Percentiles rank a stretch among this genome's conserved stretches.
These are phyloP conservation scores for Caranx ignobilis DNA, from an alignment of 2,113 vertebrate genomes.

Conservation along the genomic window DNA sequence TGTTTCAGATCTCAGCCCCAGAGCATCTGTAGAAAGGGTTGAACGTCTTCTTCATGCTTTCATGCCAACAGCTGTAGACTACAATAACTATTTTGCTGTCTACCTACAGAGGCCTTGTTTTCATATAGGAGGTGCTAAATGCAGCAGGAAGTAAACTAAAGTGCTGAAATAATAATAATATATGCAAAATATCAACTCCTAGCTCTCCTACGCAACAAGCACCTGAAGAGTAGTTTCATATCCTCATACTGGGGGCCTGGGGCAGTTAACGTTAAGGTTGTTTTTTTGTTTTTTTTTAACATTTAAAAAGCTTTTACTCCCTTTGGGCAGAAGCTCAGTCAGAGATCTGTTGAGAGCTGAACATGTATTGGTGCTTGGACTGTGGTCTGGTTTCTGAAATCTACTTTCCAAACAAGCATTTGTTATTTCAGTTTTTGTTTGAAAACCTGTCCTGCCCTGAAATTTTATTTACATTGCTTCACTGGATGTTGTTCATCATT, in stretches of 20 bases:
- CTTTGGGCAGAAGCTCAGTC: conserved; percentile 11
- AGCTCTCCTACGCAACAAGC: conserved; percentile 21
- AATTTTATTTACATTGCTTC: background rate
- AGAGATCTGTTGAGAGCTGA: background rate
- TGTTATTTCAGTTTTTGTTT: background rate
- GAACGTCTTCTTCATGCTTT: conserved; percentile 1
- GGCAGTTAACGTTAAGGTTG: background rate
- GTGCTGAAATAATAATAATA: background rate
- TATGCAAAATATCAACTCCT: background rate
- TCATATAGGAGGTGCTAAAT: conserved; percentile 6
- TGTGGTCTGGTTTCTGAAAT: background rate
- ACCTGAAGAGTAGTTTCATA: background rate
- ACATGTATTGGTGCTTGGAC: background rate
- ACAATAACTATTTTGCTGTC: conserved; percentile 11
- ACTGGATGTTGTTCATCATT: background rate
- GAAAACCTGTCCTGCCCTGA: background rate
- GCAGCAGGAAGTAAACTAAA: background rate
- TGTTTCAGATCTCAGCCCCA: conserved; percentile 23
- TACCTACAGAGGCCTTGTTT: background rate
- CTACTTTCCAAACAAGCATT: background rate
- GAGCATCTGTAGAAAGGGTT: conserved; percentile 5
- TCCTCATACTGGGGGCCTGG: background rate
- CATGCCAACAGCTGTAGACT: conserved; percentile 10
- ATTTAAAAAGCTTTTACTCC: background rate
- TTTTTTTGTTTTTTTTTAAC: conserved; percentile 1